These are phyloP conservation scores for Galerucella pusilla DNA, from an alignment of 2,888 invertebrate species.

Conservation along the genomic window DNA sequence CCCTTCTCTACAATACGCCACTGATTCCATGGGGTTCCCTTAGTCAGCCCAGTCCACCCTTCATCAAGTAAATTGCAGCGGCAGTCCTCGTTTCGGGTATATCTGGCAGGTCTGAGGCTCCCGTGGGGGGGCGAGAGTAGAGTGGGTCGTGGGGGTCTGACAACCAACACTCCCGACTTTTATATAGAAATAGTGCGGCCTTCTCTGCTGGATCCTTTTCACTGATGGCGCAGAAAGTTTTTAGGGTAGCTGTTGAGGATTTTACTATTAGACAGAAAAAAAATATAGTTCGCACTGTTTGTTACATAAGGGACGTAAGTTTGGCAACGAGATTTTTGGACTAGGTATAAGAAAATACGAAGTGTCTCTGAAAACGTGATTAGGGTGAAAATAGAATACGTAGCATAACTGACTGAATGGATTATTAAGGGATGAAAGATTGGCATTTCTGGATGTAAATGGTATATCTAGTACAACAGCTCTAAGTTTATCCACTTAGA, in stretches of 20 bases:
- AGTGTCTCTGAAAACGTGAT: too few relatives aligned
- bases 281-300: neutral
- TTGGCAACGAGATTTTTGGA: neutral
- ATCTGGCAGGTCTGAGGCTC: constrained; percentile 63
- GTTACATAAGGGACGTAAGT: neutral
- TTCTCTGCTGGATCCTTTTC: constrained; percentile 29
- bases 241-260: constrained; percentile 2
- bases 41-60: constrained; percentile 58
- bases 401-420: too few relatives aligned
- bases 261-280: constrained; percentile 8
- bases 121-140: constrained; percentile 51
- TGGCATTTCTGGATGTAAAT: too few relatives aligned
- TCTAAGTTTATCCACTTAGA: too few relatives aligned
- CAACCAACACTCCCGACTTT: constrained; percentile 34
- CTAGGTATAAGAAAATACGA: neutral
- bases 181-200: constrained; percentile 35
- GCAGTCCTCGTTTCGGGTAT: constrained; percentile 64
- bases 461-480: too few relatives aligned
- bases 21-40: constrained; percentile 36
- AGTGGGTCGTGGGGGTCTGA: constrained; percentile 27
- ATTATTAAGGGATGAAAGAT: too few relatives aligned
- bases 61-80: constrained; percentile 65
- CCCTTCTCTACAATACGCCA: neutral
- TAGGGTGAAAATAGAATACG: too few relatives aligned
- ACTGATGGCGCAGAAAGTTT: constrained; percentile 23